Evolutionary conservation across 2,888 invertebrate genomes (phyloP).

Genomic region (Stegana nigrithorax): DNA sequence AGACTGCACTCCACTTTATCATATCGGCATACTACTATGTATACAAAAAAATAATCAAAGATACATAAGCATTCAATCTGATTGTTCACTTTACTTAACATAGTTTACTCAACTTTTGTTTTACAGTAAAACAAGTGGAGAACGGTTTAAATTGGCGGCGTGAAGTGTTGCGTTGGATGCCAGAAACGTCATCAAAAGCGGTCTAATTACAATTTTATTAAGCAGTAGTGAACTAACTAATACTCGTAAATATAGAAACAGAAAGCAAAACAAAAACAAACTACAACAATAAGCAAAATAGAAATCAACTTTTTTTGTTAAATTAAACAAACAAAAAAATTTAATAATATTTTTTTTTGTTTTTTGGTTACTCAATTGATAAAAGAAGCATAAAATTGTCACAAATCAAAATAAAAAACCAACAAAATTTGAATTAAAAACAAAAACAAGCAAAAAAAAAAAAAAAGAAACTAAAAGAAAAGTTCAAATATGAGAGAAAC

Average conservation of each 20-base stretch:
- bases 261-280: too few species aligned
- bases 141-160: conserved; percentile 69
- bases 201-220: conserved; percentile 64
- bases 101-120: background rate
- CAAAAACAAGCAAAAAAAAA: background rate
- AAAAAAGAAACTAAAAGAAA: conserved; percentile 2
- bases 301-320: too few species aligned
- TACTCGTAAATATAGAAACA: background rate
- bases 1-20: too few species aligned
- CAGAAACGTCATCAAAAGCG: conserved; percentile 69
- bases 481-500: too few species aligned
- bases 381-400: conserved; percentile 21
- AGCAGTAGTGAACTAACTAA: conserved; percentile 13
- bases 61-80: background rate
- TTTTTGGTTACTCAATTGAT: background rate
- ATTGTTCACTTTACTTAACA: too few species aligned
- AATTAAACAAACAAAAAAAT: conserved; percentile 25
- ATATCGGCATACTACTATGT: background rate
- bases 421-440: conserved; percentile 28
- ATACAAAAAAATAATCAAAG: background rate
- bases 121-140: conserved; percentile 67
- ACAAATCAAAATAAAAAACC: conserved; percentile 18
- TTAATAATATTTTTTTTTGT: conserved; percentile 33
- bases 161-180: conserved; percentile 69
- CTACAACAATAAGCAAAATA: conserved; percentile 21